Evolutionary conservation across 2,888 invertebrate genomes (phyloP), one percentile per base, ranked within the genome.

Genomic region (Epistrophe grossulariae): DNA sequence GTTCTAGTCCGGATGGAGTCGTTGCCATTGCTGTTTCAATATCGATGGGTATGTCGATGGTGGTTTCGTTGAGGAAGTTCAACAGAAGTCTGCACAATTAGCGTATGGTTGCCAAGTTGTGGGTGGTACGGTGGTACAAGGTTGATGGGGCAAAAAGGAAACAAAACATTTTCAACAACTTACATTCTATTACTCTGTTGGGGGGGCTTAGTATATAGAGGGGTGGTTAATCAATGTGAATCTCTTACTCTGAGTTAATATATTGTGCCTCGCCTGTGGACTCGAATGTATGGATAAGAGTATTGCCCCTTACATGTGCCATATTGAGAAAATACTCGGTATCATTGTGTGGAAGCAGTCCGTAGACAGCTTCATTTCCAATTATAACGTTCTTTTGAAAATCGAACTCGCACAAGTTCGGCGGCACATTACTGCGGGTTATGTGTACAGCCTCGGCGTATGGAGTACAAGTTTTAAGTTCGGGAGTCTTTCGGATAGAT

Each of bases 201-300:
- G 43, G 28, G 40, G 10, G 19, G 19, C 17, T 1, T 11, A 35
- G 24, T 35, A 17, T 17, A 35, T 71, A 28, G 13, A 24, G 6
- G 48, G 40, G 13, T 59, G 50, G 71, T 73, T 74, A 70, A 70
- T 81, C 70, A 71, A 78, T 73, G 59, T 38, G 64, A 74, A 50
- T 68, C 82, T 70, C 90, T 89, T 90, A 92, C 91, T 93, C 92
- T 15, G 93, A 93, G 79, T 91, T 92, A 10, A 93, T 92, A 76
- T 90, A 92, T 74, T 93, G 93, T 4, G 93, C 92, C 89, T 93
- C 93, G 15, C 93, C 93, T 11, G 93, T 93, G 0, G 93, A 92
- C 88, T 93, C 93, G 73, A 93, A 93, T 15, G 93, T 93, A 84
- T 93, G 93, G 28, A 93, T 90, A n/a, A 93, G 88, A 11, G 92